Conservation (phyloP, 2,888 invertebrate genomes). For the Electrophaes corylata region DNA sequence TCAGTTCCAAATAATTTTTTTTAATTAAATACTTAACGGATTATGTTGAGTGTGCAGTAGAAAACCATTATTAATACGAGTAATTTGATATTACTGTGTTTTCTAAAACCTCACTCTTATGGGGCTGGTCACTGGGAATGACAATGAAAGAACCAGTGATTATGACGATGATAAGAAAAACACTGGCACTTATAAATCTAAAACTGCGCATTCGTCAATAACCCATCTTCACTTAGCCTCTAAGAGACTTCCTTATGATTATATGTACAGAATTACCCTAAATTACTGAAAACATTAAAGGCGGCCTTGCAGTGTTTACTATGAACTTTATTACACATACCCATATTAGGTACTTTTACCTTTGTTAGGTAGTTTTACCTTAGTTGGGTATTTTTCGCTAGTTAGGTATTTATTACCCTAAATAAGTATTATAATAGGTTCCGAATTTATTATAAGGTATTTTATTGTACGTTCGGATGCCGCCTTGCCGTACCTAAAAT, state of each 20-base stretch:
- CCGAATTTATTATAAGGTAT: neutral
- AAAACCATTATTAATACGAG: neutral
- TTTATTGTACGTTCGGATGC: neutral
- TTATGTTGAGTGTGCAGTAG: neutral
- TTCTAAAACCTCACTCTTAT: neutral
- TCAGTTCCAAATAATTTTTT: neutral
- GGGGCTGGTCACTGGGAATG: neutral
- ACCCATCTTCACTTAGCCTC: conserved; percentile 64
- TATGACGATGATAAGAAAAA: neutral
- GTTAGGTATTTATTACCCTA: neutral
- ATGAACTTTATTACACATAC: neutral
- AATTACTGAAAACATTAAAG: conserved; percentile 46
- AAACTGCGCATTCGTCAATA: conserved; percentile 66
- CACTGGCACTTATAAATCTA: conserved; percentile 52
- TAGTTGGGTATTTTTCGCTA: neutral
- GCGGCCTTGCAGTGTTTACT: conserved; percentile 28
- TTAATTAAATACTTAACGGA: neutral
- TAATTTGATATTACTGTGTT: neutral
- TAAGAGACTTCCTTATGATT: conserved; percentile 67
- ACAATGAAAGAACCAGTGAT: neutral
- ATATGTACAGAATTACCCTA: conserved; percentile 60
- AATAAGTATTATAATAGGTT: too few relatives aligned
- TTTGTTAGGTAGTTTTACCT: neutral
- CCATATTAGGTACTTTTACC: neutral
- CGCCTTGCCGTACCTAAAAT: too few relatives aligned